A percentile compares a stretch with the other conserved stretches of the same genome.
Evolutionary conservation across 2,888 invertebrate genomes (phyloP).

Genomic region (Eristalis pertinax): DNA sequence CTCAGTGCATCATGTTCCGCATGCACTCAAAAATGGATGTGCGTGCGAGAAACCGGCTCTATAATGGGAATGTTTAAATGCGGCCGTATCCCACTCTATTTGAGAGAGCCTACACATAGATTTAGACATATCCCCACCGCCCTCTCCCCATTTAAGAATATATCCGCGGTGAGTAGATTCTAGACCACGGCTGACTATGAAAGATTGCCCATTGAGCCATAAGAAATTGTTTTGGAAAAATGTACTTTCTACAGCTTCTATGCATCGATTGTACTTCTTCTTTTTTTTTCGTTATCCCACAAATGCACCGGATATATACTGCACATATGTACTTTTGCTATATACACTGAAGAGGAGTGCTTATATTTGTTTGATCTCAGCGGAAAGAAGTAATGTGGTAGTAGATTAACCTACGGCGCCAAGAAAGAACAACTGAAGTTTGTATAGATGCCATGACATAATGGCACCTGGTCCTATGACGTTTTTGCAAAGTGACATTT

Average conservation of each 20-base stretch:
- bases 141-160: background rate
- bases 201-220: constrained; percentile 17
- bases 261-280: constrained; percentile 14
- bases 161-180: background rate
- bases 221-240: constrained; percentile 16
- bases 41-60: constrained; percentile 56
- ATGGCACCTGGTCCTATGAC: no score
- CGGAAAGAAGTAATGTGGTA: no score
- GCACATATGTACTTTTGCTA: background rate
- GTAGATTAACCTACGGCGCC: no score
- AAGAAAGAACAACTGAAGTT: no score
- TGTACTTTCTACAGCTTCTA: constrained; percentile 11
- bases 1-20: constrained; percentile 42
- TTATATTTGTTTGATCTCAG: no score
- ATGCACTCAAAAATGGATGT: constrained; percentile 55
- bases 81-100: constrained; percentile 36
- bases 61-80: constrained; percentile 35
- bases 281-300: background rate
- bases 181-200: constrained; percentile 34
- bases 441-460: no score
- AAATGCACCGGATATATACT: background rate
- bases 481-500: no score
- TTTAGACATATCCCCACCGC: background rate
- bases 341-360: background rate
- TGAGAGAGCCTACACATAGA: constrained; percentile 28